Percentiles rank a stretch among this genome's conserved stretches.
Conservation (phyloP, 1,140 invertebrate species). For the Probaryconus sp. region DNA sequence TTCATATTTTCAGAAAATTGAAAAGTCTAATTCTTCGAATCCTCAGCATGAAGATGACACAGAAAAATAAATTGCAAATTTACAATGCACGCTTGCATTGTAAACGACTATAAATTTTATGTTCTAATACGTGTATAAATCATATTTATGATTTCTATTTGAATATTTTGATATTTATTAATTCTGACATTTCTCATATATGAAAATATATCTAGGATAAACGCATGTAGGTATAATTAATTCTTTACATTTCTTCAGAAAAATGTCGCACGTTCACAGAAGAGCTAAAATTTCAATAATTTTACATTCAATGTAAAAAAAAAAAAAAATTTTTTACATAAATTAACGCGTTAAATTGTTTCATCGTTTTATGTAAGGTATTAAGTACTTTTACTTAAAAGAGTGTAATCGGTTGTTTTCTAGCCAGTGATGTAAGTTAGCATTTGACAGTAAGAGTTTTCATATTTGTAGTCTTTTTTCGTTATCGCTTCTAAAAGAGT, state of each 20-base stretch:
- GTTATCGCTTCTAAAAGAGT: background rate
- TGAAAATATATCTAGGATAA: constrained; percentile 27
- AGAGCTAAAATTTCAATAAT: constrained; percentile 7
- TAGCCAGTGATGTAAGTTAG: constrained; percentile 27
- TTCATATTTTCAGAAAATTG: too few relatives aligned
- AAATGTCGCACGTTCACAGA: constrained; percentile 12
- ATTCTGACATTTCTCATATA: constrained; percentile 35
- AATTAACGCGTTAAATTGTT: constrained; percentile 5
- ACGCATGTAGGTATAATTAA: constrained; percentile 12
- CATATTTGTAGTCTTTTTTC: constrained; percentile 14
- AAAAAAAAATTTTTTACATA: background rate
- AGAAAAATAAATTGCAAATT: constrained; percentile 19
- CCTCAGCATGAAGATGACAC: background rate
- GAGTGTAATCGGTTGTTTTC: constrained; percentile 8
- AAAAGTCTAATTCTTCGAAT: constrained; percentile 22
- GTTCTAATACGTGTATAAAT: constrained; percentile 30
- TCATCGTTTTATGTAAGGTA: constrained; percentile 25
- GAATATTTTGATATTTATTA: constrained; percentile 32
- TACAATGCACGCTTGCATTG: background rate
- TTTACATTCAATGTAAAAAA: background rate
- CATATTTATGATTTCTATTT: constrained; percentile 15
- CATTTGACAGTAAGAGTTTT: constrained; percentile 24
- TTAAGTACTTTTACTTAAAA: constrained; percentile 28
- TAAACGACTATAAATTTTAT: background rate
- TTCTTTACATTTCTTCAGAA: constrained; percentile 10